Evolutionary conservation across 1,140 invertebrate genomes (phyloP).

Genomic region (Drosophila pachea): DNA sequence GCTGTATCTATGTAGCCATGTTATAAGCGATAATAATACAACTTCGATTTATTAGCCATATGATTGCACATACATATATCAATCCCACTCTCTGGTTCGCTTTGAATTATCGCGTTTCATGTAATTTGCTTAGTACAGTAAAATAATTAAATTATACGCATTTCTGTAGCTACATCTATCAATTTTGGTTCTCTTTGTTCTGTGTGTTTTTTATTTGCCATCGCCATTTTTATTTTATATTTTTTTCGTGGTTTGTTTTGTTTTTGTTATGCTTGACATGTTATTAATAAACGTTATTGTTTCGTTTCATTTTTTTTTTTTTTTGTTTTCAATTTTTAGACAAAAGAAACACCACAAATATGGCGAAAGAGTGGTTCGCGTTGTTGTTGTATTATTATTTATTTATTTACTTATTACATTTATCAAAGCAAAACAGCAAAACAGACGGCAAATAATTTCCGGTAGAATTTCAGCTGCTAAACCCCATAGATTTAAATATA

Average conservation of each 20-base stretch:
- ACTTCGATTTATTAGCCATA: too few relatives aligned
- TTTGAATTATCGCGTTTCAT: background rate
- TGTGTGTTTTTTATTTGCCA: background rate
- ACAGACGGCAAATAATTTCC: conserved; percentile 54
- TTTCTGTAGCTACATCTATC: conserved; percentile 1
- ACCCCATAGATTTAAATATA: background rate
- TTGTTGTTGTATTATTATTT: background rate
- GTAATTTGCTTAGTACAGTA: conserved; percentile 5
- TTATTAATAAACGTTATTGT: conserved; percentile 40
- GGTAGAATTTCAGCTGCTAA: conserved; percentile 49
- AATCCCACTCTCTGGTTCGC: background rate
- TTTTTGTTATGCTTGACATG: conserved; percentile 22
- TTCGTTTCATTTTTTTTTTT: background rate
- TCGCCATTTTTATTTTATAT: background rate
- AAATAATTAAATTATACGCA: conserved; percentile 20
- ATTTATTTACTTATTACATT: conserved; percentile 17
- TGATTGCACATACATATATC: background rate
- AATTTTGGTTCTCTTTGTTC: conserved; percentile 1
- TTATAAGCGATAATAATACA: too few relatives aligned
- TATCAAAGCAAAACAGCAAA: conserved; percentile 48
- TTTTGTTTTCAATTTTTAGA: conserved; percentile 10
- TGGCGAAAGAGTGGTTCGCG: conserved; percentile 14
- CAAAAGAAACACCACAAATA: conserved; percentile 31
- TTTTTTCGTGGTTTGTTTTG: conserved; percentile 8
- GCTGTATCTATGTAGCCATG: too few relatives aligned